Evolutionary conservation across 2,797 vertebrate genomes (phyloP), one percentile per base, ranked within the genome.

Genomic region (Phalanger gymnotis): DNA sequence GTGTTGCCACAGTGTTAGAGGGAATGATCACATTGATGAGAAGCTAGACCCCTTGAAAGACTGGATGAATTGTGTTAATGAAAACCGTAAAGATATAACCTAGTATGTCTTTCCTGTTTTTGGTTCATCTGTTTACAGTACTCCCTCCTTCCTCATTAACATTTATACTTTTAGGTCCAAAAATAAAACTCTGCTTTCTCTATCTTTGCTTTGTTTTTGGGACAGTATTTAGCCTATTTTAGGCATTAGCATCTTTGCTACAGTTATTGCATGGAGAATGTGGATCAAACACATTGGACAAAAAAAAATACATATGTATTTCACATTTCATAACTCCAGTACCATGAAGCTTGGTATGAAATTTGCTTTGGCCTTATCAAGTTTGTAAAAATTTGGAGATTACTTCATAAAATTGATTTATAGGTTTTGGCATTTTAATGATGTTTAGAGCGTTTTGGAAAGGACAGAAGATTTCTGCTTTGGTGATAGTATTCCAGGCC

Each of bases 401-500:
- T 98, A 98, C 98, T 99, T 99, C 97, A 98, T 99, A 99, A 99
- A 99, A 98, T 40, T 98, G 93, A 96, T 99, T 99, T 99, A 99
- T 98, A 96, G 97, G 97, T 97, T 94, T 97, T 98, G 98, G 98
- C 98, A 98, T 98, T 99, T 99, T 99, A 99, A 99, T 96, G 94
- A 98, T 99, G 98, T 99, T 99, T 99, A 99, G 98, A 97, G 95
- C 98, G 97, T 98, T 99, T 95, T 98, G 98, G 97, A 98, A 95
- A 93, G 96, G 47, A 91, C 96, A 97, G 95, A 97, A 54, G 73
- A 96, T 96, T 98, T 97, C 96, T 96, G 97, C 98, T 97, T 97
- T 96, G 93, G n/a, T 98, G 97, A 93, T 97, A 95, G 91, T 90
- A 95, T 97, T 94, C 98, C 96, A 96, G 97, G 97, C 96, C 94